A percentile compares a stretch with the other conserved stretches of the same genome.
These are phyloP conservation scores for Aramus guarauna DNA, from an alignment of 2,113 vertebrate genomes.

Conservation along the genomic window DNA sequence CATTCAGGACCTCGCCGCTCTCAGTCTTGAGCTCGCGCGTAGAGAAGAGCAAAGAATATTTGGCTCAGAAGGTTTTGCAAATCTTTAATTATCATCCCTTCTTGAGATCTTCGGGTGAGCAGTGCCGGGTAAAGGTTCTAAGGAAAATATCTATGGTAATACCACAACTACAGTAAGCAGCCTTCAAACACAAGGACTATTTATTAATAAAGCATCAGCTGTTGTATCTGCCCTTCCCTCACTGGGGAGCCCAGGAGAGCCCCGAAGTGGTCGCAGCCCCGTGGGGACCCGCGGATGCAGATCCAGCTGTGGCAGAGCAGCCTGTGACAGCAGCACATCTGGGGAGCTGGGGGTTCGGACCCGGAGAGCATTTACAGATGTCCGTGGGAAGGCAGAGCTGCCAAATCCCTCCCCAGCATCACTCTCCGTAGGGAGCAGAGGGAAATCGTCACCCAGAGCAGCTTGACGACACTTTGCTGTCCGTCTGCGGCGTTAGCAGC, in stretches of 20 bases:
- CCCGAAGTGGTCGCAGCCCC: neutral
- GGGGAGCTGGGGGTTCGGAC: neutral
- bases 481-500: neutral
- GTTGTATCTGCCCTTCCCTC: neutral
- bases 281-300: rapidly evolving
- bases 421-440: rapidly evolving
- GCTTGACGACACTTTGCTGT: neutral
- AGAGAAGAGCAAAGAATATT: neutral
- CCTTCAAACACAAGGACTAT: rapidly evolving
- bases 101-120: neutral
- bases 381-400: neutral
- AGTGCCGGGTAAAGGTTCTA: neutral
- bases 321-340: neutral
- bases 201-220: neutral
- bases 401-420: neutral
- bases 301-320: neutral
- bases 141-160: neutral
- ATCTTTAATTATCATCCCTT: neutral
- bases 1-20: neutral
- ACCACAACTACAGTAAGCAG: rapidly evolving
- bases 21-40: rapidly evolving
- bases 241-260: rapidly evolving
- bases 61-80: neutral
- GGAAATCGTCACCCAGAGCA: neutral
- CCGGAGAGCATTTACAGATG: rapidly evolving